A percentile compares a stretch with the other conserved stretches of the same genome.
Evolutionary conservation across 2,113 vertebrate species (phyloP).

Genomic region (Pelecanoides urinatrix): DNA sequence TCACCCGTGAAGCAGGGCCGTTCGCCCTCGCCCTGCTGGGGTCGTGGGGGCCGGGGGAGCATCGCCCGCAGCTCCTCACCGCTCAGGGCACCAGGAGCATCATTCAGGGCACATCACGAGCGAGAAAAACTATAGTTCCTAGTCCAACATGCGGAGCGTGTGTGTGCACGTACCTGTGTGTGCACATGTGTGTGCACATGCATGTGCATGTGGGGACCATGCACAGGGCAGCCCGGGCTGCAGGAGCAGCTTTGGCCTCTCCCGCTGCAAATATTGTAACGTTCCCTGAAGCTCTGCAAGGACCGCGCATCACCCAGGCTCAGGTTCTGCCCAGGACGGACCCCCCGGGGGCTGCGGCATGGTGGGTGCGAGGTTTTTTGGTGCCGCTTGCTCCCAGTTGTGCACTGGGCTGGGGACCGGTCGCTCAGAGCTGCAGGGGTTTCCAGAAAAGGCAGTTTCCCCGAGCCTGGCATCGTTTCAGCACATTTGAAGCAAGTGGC

Average conservation of each 20-base stretch:
- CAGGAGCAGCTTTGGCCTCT: neutral
- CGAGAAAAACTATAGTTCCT: neutral
- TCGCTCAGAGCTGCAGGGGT: accelerated
- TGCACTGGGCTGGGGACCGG: accelerated
- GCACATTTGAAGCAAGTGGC: neutral
- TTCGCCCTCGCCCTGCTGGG: neutral
- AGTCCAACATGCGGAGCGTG: too few relatives aligned
- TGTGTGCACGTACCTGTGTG: neutral
- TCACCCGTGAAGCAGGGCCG: neutral
- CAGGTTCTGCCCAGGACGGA: neutral
- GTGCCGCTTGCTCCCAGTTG: accelerated
- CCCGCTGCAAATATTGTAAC: neutral
- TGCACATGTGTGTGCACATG: too few relatives aligned
- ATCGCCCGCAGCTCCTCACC: neutral
- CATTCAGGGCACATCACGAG: neutral
- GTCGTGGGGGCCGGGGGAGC: accelerated
- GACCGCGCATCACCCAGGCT: neutral
- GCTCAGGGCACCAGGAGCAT: neutral
- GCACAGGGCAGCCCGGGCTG: neutral
- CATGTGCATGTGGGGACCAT: accelerated
- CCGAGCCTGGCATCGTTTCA: neutral
- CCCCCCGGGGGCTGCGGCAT: accelerated
- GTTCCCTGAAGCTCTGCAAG: neutral
- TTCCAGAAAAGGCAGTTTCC: neutral
- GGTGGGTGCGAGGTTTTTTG: accelerated